Percentiles rank a stretch among this genome's conserved stretches.
These are phyloP conservation scores for Hirtodrosophila histrioides DNA, from an alignment of 2,888 invertebrate genomes.

Conservation along the genomic window DNA sequence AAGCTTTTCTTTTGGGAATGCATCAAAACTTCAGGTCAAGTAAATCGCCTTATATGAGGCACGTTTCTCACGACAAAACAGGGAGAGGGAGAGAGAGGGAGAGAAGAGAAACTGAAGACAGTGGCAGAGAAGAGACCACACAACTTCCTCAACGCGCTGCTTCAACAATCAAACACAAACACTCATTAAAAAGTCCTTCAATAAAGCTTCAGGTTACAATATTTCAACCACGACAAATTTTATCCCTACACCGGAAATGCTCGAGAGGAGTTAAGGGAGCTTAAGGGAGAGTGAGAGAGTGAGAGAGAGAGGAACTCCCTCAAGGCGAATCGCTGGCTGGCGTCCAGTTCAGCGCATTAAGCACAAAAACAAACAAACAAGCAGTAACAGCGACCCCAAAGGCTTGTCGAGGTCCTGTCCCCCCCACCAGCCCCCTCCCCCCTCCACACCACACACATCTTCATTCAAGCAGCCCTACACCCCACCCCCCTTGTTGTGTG, in stretches of 20 bases:
- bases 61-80: constrained; percentile 15
- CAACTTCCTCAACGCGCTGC: constrained; percentile 37
- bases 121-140: constrained; percentile 19
- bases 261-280: constrained; percentile 7
- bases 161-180: constrained; percentile 64
- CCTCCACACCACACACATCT: neutral
- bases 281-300: neutral
- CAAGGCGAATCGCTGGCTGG: constrained; percentile 16
- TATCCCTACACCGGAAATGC: constrained; percentile 64
- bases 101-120: neutral
- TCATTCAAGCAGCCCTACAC: neutral
- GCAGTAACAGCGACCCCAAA: constrained; percentile 41
- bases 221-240: constrained; percentile 67
- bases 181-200: constrained; percentile 77
- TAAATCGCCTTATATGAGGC: constrained; percentile 2
- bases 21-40: too few species aligned
- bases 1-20: too few species aligned
- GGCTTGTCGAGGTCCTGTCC: constrained; percentile 48
- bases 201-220: constrained; percentile 72
- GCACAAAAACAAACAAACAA: constrained; percentile 65
- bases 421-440: neutral
- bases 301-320: neutral
- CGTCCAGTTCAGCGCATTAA: constrained; percentile 64
- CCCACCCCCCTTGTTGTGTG: too few species aligned
- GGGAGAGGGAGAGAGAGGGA: neutral